phyloP scores from a whole-genome alignment of 1,140 invertebrate species.

The Neoseiulus cucumeris region DNA sequence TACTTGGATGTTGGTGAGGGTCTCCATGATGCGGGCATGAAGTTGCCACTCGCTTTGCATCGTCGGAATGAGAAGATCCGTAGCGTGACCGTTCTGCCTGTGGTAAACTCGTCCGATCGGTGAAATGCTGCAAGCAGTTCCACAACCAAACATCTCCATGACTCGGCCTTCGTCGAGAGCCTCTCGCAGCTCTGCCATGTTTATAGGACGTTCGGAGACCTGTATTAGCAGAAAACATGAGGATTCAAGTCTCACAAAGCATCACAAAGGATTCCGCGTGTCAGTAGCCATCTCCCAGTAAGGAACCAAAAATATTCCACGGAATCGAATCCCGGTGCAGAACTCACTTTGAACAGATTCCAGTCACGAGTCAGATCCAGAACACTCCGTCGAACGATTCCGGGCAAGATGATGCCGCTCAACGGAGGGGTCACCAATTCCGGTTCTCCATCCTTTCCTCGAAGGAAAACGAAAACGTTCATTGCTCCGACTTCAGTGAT shows the following conservation, averaged over 20 bases:
- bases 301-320: too few relatives aligned
- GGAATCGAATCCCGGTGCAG: too few relatives aligned
- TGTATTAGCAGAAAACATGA: not conserved
- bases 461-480: constrained; percentile 84
- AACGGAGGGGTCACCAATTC: constrained; percentile 76
- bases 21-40: not conserved
- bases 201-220: constrained; percentile 56
- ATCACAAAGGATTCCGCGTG: too few relatives aligned
- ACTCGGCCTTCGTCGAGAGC: constrained; percentile 55
- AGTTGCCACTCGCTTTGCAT: constrained; percentile 4
- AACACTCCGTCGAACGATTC: constrained; percentile 70
- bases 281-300: too few relatives aligned
- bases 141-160: constrained; percentile 78
- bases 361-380: constrained; percentile 57
- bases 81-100: constrained; percentile 11
- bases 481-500: constrained; percentile 96
- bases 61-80: not conserved
- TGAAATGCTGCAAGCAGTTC: constrained; percentile 78
- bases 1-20: not conserved
- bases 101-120: constrained; percentile 64
- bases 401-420: constrained; percentile 56
- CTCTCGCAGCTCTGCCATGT: constrained; percentile 56
- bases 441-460: constrained; percentile 77
- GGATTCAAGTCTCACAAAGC: too few relatives aligned
- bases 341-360: constrained; percentile 24